Conservation (phyloP, 1,140 invertebrate genomes). For the Tetraneura akinire region DNA sequence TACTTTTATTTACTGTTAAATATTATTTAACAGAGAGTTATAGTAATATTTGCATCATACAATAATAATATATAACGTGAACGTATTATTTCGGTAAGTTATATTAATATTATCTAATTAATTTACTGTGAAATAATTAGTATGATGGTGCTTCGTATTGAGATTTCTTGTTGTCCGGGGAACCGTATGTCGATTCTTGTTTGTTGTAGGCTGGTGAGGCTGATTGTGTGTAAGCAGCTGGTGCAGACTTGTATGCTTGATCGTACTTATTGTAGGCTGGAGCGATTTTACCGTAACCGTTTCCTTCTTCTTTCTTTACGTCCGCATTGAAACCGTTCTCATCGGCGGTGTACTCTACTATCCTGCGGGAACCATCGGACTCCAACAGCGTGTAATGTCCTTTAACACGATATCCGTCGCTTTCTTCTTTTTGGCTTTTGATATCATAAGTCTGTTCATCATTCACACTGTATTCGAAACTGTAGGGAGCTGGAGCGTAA, state of each 20-base stretch:
- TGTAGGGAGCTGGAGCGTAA: conserved; percentile 54
- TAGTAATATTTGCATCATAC: too few relatives aligned
- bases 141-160: conserved; percentile 34
- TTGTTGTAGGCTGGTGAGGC: neutral
- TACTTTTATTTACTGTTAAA: neutral
- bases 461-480: conserved; percentile 56
- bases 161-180: neutral
- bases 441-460: conserved; percentile 56
- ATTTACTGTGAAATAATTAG: conserved; percentile 1
- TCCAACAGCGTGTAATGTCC: conserved; percentile 59
- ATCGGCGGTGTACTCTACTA: conserved; percentile 61
- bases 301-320: conserved; percentile 52
- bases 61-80: too few relatives aligned
- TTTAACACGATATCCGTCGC: conserved; percentile 56
- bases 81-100: neutral
- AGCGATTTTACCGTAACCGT: conserved; percentile 55
- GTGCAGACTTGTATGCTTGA: conserved; percentile 19
- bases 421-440: conserved; percentile 55
- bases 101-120: neutral
- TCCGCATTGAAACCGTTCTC: conserved; percentile 57
- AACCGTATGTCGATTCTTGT: neutral
- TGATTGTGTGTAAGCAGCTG: conserved; percentile 22
- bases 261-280: conserved; percentile 55
- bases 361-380: conserved; percentile 64
- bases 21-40: too few relatives aligned